phyloP scores from a whole-genome alignment of 2,888 invertebrate genomes.

The Heliothis peltigera region DNA sequence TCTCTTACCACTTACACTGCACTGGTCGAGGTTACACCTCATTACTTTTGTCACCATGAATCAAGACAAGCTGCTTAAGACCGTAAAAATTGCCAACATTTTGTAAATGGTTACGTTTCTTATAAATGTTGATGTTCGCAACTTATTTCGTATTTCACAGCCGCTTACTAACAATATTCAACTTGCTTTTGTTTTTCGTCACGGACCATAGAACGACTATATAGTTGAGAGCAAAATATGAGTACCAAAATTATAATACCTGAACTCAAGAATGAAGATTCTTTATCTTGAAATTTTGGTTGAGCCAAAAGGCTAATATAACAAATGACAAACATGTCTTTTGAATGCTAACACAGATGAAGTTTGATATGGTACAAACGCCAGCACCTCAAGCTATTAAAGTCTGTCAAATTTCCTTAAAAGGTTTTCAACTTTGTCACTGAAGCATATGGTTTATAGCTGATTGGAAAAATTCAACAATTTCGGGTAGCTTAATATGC shows the following conservation, averaged over 20 bases:
- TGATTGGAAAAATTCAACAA: no score
- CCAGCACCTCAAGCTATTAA: no score
- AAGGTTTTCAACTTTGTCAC: no score
- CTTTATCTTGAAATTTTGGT: not conserved
- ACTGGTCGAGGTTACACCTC: slow-evolving; percentile 4
- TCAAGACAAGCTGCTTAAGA: not conserved
- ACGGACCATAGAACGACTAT: not conserved
- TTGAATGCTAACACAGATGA: no score
- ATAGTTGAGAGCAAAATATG: not conserved
- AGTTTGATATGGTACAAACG: no score
- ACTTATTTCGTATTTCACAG: not conserved
- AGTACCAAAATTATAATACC: no score
- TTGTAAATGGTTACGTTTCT: not conserved
- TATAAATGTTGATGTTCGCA: not conserved
- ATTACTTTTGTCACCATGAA: not conserved
- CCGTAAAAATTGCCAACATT: slow-evolving; percentile 1
- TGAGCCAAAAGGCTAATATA: no score
- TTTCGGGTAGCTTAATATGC: no score
- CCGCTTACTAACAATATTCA: not conserved
- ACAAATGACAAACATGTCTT: no score
- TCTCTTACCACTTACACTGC: slow-evolving; percentile 23
- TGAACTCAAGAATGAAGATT: not conserved
- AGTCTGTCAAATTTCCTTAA: no score
- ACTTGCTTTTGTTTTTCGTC: not conserved
- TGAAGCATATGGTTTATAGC: no score